Percentiles rank a stretch among this genome's conserved stretches.
phyloP scores from a whole-genome alignment of 2,113 vertebrate species.

The Mungos mungo region DNA sequence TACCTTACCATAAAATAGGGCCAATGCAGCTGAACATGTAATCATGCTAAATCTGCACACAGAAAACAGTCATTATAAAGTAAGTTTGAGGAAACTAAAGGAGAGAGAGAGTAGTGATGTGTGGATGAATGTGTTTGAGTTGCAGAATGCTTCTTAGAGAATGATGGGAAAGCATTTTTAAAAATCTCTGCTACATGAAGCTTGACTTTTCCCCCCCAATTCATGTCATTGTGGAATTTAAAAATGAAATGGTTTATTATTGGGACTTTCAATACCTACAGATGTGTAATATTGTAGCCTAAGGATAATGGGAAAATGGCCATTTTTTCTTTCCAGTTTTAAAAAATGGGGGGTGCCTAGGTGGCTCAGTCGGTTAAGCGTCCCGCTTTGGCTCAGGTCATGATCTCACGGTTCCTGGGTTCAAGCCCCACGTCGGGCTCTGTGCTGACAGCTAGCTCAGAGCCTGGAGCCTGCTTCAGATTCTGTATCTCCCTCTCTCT shows the following conservation, averaged over 20 bases:
- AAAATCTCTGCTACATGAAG: not conserved
- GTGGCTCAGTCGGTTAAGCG: too few relatives aligned
- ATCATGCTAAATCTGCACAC: constrained; percentile 47
- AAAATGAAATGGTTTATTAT: constrained; percentile 38
- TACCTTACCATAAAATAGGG: constrained; percentile 5
- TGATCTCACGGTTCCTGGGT: too few relatives aligned
- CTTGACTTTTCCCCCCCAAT: not conserved
- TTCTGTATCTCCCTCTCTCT: too few relatives aligned
- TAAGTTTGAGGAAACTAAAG: not conserved
- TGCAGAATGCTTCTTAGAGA: constrained; percentile 14
- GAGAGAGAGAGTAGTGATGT: not conserved
- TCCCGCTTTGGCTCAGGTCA: too few relatives aligned
- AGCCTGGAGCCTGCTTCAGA: too few relatives aligned
- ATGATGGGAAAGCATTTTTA: not conserved
- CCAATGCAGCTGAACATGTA: constrained; percentile 12
- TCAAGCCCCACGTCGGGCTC: too few relatives aligned
- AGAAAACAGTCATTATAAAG: constrained; percentile 57
- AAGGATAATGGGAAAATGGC: not conserved
- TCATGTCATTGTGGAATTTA: constrained; percentile 14
- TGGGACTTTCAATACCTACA: not conserved
- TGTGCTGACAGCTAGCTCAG: too few relatives aligned
- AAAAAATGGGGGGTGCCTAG: not conserved
- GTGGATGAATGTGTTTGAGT: not conserved
- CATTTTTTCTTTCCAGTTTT: constrained; percentile 43
- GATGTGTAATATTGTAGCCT: not conserved